These are phyloP conservation scores for Ceryle rudis DNA, from an alignment of 2,797 vertebrate genomes.

Conservation along the genomic window DNA sequence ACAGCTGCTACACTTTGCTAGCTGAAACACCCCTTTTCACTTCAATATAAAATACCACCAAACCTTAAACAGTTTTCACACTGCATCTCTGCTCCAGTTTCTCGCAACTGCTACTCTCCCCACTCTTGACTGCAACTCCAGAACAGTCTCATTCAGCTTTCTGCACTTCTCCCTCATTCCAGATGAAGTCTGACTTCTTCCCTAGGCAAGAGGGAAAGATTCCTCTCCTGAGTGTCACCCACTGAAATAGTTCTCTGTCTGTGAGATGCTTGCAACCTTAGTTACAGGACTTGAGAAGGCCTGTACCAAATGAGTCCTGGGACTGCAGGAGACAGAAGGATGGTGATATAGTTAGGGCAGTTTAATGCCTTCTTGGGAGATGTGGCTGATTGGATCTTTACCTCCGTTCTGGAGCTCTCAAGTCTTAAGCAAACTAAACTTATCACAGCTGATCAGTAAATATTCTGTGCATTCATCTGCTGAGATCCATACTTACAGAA, in stretches of 20 bases:
- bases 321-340: background rate
- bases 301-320: background rate
- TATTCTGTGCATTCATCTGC: background rate
- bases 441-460: background rate
- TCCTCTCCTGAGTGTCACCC: background rate
- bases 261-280: background rate
- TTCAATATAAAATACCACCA: background rate
- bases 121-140: background rate
- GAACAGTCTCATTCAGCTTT: rapidly evolving
- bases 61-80: background rate
- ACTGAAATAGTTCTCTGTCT: background rate
- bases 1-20: background rate
- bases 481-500: background rate
- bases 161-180: background rate
- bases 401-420: background rate
- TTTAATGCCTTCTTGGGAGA: background rate
- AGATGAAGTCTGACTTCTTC: background rate
- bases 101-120: background rate
- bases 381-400: background rate
- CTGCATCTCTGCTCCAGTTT: background rate
- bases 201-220: background rate
- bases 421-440: background rate
- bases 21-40: background rate
- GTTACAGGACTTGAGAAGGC: background rate
- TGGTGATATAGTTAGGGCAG: rapidly evolving